Base-by-base conservation (phyloP, 2,888 invertebrate genomes). In the Xestobium rufovillosum region DNA sequence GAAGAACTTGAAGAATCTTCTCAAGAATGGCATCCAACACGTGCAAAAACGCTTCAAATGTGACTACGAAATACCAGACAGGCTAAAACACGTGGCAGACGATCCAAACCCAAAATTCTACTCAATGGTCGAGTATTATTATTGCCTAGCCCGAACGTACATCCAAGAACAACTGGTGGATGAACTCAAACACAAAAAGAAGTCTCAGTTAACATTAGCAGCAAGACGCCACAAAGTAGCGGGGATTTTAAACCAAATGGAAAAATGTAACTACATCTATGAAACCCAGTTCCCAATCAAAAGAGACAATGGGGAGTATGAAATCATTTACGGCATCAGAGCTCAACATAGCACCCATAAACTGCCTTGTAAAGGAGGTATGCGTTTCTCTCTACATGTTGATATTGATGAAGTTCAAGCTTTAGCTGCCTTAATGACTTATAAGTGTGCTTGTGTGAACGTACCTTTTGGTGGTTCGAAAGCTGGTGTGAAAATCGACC, bases 361-460 rank as follows among this genome's bases (percentile, higher is more conserved):
- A 36, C 70, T 78, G 37, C 83, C 84, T 1, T 66, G 59, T 0
- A 66, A 66, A 43, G 67, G 67, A 32, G 67, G 49, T 36, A 35
- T 48, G 26, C 38, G 51, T 1, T 51, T 39, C 26, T 32, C 42
- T 13, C 4, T 29, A 23, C 34, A 42, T 49, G 82, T 84, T 2
- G 71, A 77, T 45, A 67, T 77, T 36, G 83, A 81, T 56, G 83
- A 85, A 57, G 83, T 87, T 29, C 82, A 80, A 60, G 87, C 86
- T n/a, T 65, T 88, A 42, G 79, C 85, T 1, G 78, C 84, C 15
- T 65, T 87, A 53, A 88, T 87, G 86, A 85, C 87, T 6, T 86
- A 77, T 67, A 87, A 87, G 66, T 85, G 84, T 59, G 83, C 87
- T 13, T 81, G 80, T 51, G 80, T 80, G 11, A 83, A 76, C 61